Evolutionary conservation across 2,113 vertebrate species (phyloP), one percentile per base, ranked within the genome.

Genomic region (Heterotilapia buettikoferi): DNA sequence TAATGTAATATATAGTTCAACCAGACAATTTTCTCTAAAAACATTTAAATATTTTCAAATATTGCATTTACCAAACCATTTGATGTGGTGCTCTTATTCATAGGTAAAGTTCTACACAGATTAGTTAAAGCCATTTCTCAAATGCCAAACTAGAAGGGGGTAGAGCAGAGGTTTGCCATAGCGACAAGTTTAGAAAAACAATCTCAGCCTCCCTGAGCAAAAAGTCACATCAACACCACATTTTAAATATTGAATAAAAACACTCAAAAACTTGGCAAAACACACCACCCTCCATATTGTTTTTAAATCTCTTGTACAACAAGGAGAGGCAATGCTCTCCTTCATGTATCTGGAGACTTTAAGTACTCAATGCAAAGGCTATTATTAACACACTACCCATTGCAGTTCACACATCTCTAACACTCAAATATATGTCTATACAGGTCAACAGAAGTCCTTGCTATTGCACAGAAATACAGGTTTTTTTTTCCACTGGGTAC

Each of bases 151-250:
- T 80, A 86, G 84, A 73, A 26, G n/a, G 26, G 66, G 85, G 79
- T 80, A 54, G 83, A 90, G 88, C 84, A 92, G 86, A 92, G 90
- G 85, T 90, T 92, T 90, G 89, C 90, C 71, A 26, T 88, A 19
- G 86, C 19, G 38, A 90, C 63, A 54, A 53, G 24, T 90, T 90
- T 90, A 92, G 73, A 90, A 92, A 94, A 94, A 94, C 89, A 92
- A 95, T 91, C 91, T 93, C 92, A 93, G 91, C 93, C 93, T 96
- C 94, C 93, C 94, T 95, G 94, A 95, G 94, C 93, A 95, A 89
- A 95, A 95, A 94, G 88, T 95, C 93, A 95, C 94, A 90, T 91
- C 93, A 94, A 94, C 82, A 94, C 90, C 92, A 92, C 89, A 92
- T 92, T 94, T 95, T 87, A 94, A 94, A 95, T 93, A 94, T 87